These are phyloP conservation scores for Streptopelia turtur DNA, from an alignment of 2,797 vertebrate species.

Conservation along the genomic window DNA sequence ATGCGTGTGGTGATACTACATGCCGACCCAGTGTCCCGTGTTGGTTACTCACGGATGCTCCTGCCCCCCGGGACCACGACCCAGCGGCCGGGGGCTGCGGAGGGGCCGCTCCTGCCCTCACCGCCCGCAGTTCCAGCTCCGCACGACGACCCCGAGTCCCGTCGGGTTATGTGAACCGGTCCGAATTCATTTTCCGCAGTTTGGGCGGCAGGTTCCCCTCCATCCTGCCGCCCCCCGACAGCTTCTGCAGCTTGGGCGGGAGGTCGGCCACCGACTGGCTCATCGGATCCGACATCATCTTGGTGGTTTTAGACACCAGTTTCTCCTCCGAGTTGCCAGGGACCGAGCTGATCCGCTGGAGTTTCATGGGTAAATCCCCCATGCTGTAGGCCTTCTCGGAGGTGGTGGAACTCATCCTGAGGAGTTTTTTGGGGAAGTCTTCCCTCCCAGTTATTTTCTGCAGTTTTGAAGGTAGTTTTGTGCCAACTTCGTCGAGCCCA, in stretches of 20 bases:
- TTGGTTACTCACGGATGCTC: not conserved
- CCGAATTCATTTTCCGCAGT: conserved; percentile 99
- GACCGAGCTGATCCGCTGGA: conserved; percentile 98
- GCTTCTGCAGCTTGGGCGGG: conserved; percentile 96
- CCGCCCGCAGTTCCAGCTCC: conserved; percentile 53
- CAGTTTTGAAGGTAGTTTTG: conserved; percentile 94
- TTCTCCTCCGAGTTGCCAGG: conserved; percentile 96
- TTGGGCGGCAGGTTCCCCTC: conserved; percentile 96
- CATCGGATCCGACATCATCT: conserved; percentile 91
- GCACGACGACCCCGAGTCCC: conserved; percentile 14
- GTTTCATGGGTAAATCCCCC: conserved; percentile 96
- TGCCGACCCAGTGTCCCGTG: conserved; percentile 72
- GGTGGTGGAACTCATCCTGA: conserved; percentile 98
- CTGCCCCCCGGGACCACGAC: not conserved
- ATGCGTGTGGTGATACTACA: conserved; percentile 91
- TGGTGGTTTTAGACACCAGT: conserved; percentile 88
- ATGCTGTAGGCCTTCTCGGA: conserved; percentile 99
- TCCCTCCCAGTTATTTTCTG: conserved; percentile 97
- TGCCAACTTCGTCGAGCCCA: conserved; percentile 89
- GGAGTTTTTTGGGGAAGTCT: conserved; percentile 94
- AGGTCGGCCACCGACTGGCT: conserved; percentile 98
- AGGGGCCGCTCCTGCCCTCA: conserved; percentile 22
- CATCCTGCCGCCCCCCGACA: conserved; percentile 91
- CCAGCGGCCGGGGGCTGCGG: not conserved
- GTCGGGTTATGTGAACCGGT: conserved; percentile 92